Base-by-base conservation (phyloP, 2,888 invertebrate genomes). In the Tromatobia lineatoria region DNA sequence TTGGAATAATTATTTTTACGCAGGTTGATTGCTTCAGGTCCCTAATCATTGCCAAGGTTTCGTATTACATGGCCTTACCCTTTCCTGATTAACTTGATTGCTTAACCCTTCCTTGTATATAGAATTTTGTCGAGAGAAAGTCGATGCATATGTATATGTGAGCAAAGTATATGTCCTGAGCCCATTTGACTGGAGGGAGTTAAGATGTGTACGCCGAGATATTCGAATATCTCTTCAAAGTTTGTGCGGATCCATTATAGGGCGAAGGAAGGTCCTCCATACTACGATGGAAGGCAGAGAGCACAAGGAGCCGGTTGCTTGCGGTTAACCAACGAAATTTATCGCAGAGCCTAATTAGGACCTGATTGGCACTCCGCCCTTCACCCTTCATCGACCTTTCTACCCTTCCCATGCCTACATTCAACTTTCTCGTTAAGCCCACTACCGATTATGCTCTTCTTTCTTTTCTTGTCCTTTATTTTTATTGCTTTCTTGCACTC, bases 341-440 rank as follows among this genome's bases (percentile, higher is more conserved):
- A 80, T 86, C 85, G 84, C 86, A 85, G 88, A 86, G 88, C 88
- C 90, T 92, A 93, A 93, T 93, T 92, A 92, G 89, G 88, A 88
- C 90, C 90, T 88, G 91, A 92, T 92, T 91, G 90, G 88, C 88
- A 86, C 86, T 88, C 88, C 76, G 86, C 87, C 87, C 80, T 85
- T 76, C 82, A 64, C 70, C 83, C 79, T 64, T 42, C 45, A 50
- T 57, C 85, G 70, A 82, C 70, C 79, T 61, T 52, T 64, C 59
- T 15, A 59, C 18, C 64, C 71, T 64, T 76, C 59, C 66, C 18
- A 15, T 38, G 73, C 69, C 78, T 77, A 69, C 80, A 66, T 67
- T 76, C 70, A 47, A 61, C 85, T 25, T 57, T 59, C 75, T 38
- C 82, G 25, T 64, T 42, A 70, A 77, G 67, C 54, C 10, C 61